A percentile compares a stretch with the other conserved stretches of the same genome.
These are phyloP conservation scores for Oenanthe oenanthe DNA, from an alignment of 2,113 vertebrate species.

Conservation along the genomic window DNA sequence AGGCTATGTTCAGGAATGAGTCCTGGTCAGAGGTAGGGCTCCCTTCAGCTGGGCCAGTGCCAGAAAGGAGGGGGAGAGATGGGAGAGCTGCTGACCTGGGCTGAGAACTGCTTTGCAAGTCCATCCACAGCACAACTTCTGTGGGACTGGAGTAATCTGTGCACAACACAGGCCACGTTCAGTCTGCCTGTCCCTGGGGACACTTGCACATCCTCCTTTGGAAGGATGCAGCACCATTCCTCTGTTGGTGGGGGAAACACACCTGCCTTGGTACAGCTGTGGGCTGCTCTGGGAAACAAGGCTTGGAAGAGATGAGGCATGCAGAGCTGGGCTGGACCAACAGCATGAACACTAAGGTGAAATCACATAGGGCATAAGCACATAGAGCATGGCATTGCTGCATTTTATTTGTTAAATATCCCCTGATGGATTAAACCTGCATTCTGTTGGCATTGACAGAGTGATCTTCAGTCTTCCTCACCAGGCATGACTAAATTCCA, in stretches of 20 bases:
- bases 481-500: background rate
- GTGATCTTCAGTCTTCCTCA: background rate
- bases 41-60: background rate
- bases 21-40: background rate
- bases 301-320: background rate
- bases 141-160: background rate
- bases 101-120: background rate
- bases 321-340: background rate
- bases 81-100: background rate
- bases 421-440: background rate
- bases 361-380: too few species aligned
- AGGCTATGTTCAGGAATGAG: background rate
- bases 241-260: background rate
- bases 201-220: accelerated
- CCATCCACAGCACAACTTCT: background rate
- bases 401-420: background rate
- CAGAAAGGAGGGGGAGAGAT: background rate
- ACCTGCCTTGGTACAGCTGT: background rate
- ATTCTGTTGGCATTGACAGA: background rate
- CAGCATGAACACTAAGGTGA: background rate
- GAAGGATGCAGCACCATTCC: background rate
- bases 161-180: accelerated
- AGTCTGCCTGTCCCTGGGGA: background rate
- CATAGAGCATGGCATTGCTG: background rate
- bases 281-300: background rate